These are phyloP conservation scores for Drosophila mimica DNA, from an alignment of 2,888 invertebrate species.

Conservation along the genomic window DNA sequence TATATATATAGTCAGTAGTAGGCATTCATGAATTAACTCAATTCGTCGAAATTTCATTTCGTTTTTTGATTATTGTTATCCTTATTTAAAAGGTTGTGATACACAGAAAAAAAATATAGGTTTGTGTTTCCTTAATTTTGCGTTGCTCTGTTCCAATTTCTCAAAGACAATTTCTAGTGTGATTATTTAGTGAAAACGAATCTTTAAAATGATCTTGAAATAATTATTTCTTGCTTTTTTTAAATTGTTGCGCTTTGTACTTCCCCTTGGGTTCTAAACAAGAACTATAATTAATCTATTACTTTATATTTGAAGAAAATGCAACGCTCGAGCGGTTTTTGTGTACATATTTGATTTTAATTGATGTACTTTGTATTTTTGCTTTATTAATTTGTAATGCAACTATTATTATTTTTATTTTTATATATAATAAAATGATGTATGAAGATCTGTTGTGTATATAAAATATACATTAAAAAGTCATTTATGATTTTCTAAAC, in stretches of 20 bases:
- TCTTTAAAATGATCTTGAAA: conserved; percentile 24
- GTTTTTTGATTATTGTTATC: conserved; percentile 50
- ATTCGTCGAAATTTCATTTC: conserved; percentile 64
- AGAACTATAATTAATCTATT: conserved; percentile 39
- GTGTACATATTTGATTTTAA: conserved; percentile 49
- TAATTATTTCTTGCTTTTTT: conserved; percentile 16
- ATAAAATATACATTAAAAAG: conserved; percentile 79
- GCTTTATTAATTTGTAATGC: conserved; percentile 78
- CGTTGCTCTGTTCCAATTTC: conserved; percentile 33
- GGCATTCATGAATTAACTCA: conserved; percentile 61
- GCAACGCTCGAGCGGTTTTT: conserved; percentile 22
- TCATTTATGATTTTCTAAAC: conserved; percentile 66
- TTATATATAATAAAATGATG: conserved; percentile 61
- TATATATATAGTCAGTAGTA: conserved; percentile 63
- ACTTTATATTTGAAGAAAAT: not conserved
- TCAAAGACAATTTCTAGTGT: conserved; percentile 57
- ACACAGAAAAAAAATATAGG: conserved; percentile 49
- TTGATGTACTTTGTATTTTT: conserved; percentile 60
- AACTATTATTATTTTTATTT: conserved; percentile 59
- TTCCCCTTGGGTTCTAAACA: conserved; percentile 31
- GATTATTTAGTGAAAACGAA: conserved; percentile 30
- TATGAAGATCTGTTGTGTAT: conserved; percentile 75
- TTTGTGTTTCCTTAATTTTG: conserved; percentile 75
- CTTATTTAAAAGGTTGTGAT: conserved; percentile 79
- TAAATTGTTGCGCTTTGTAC: conserved; percentile 45